phyloP scores from a whole-genome alignment of 2,797 vertebrate genomes.

The Chelmon rostratus region DNA sequence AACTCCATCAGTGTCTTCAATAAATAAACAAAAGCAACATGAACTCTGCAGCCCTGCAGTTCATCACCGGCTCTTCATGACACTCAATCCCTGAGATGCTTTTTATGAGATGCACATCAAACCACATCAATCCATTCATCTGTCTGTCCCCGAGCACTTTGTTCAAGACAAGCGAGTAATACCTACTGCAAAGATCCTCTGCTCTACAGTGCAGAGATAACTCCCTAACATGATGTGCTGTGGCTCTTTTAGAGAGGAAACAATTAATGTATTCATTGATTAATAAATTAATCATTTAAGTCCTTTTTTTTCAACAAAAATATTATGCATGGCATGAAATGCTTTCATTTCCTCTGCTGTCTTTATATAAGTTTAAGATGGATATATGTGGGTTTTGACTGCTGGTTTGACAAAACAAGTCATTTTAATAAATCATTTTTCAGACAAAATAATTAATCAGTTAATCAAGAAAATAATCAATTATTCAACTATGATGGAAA shows the following conservation, averaged over 20 bases:
- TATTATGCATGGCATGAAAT: background rate
- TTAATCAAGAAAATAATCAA: no score
- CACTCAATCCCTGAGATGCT: constrained; percentile 39
- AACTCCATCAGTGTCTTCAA: constrained; percentile 66
- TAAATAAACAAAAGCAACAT: constrained; percentile 72
- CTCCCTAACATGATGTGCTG: background rate
- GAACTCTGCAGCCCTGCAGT: constrained; percentile 31
- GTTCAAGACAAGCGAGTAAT: constrained; percentile 21
- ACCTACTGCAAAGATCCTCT: background rate
- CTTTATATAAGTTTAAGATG: background rate
- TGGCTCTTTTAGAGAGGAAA: background rate
- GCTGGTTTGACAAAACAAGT: no score
- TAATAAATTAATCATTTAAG: background rate
- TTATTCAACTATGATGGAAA: no score
- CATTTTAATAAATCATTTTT: no score
- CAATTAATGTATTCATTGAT: background rate
- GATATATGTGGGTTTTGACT: background rate
- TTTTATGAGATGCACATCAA: constrained; percentile 52
- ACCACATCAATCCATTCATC: constrained; percentile 48
- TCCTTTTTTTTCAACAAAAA: background rate
- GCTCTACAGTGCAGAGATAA: constrained; percentile 2
- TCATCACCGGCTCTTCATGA: constrained; percentile 37
- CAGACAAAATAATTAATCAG: no score
- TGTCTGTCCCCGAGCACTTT: constrained; percentile 33
- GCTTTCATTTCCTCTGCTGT: background rate